Base-by-base conservation (phyloP, 2,797 vertebrate species). In the Eulemur mongoz region DNA sequence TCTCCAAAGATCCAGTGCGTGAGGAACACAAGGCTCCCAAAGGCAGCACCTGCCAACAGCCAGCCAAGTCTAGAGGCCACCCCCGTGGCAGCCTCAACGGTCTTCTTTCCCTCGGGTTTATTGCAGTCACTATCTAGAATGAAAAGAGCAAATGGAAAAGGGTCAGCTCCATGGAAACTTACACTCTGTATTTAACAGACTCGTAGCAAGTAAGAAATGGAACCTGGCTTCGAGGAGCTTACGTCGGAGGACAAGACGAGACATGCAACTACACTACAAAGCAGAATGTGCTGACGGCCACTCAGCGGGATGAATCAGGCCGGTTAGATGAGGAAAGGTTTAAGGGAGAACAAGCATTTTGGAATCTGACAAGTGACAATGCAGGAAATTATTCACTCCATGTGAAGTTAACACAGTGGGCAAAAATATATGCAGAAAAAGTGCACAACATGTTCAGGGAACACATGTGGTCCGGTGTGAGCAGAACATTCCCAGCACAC, bases 1-100 rank as follows among this genome's bases (percentile, higher is more conserved):
- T 99, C 98, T 63, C 98, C 98, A 96, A 99, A 99, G 94, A 99
- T 96, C 98, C 98, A 99, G 7, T 98, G 96, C 1, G 96, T 98
- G 70, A 99, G 98, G 84, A 99, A 98, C 95, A 97, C 0, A 5
- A 98, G 97, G 94, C 98, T 98, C 85, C 98, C 98, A 91, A 98
- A 99, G 94, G 98, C 98, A 52, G 96, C 76, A 0, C 98, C 98
- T 61, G 98, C 97, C 94, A 98, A 91, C 87, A 97, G 35, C 98
- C 98, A 98, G 4, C 54, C 69, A 23, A 81, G 6, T 45, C 91
- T 80, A 13, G 90, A 70, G 93, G 61, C 50, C 59, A 7, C 0
- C 5, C 59, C 67, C 5, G 5, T 30, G 43, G 89, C 48, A 0
- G 32, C 14, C 83, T 94, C 27, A 0, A 32, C 50, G 6, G 72